A percentile compares a stretch with the other conserved stretches of the same genome.
Conservation (phyloP, 2,797 vertebrate species). For the Microctenopoma lineatum region DNA sequence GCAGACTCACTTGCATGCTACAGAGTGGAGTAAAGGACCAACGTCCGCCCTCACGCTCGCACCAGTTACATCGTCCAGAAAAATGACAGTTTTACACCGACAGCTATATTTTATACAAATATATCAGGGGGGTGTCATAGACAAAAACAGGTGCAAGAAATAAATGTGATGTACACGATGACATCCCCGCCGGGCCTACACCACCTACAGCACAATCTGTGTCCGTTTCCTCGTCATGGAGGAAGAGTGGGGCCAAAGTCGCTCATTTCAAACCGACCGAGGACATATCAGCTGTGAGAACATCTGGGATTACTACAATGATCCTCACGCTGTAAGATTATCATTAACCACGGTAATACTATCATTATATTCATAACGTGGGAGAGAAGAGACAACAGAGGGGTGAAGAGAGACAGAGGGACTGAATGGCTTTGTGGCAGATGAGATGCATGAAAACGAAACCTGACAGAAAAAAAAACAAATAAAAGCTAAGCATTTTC, state of each 20-base stretch:
- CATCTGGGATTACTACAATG: constrained; percentile 65
- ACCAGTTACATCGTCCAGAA: constrained; percentile 48
- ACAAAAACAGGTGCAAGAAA: constrained; percentile 66
- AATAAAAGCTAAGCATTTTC: constrained; percentile 77
- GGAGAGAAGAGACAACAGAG: constrained; percentile 41
- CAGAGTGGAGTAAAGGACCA: constrained; percentile 42
- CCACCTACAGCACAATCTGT: constrained; percentile 55
- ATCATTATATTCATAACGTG: constrained; percentile 69
- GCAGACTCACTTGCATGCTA: constrained; percentile 60
- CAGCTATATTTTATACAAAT: constrained; percentile 76
- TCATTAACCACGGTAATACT: constrained; percentile 79
- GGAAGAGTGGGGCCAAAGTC: constrained; percentile 42
- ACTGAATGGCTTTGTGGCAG: constrained; percentile 75
- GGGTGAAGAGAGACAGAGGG: constrained; percentile 45
- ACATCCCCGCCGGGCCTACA: constrained; percentile 48
- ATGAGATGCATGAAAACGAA: constrained; percentile 64
- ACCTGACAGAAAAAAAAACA: constrained; percentile 46
- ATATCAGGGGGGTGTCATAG: constrained; percentile 58
- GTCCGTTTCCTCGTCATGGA: constrained; percentile 44
- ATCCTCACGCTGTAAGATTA: constrained; percentile 71
- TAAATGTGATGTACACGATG: constrained; percentile 65
- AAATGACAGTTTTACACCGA: constrained; percentile 68
- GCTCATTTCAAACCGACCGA: constrained; percentile 49
- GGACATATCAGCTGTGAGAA: constrained; percentile 60
- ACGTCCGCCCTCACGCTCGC: constrained; percentile 54